phyloP scores from a whole-genome alignment of 2,888 invertebrate genomes.

The Parnassius mnemosyne region DNA sequence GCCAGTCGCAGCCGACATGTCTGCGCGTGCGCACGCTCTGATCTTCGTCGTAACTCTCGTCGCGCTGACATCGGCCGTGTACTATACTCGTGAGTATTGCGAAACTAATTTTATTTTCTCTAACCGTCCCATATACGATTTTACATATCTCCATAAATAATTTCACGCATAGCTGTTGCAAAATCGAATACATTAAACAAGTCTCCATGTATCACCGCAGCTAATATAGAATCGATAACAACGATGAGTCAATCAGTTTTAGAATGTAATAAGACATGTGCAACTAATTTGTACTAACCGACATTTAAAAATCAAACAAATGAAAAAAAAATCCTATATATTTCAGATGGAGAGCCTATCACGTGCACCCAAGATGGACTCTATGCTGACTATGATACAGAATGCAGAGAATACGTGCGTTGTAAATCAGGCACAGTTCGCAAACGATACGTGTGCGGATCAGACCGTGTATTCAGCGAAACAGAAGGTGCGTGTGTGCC shows the following conservation, averaged over 20 bases:
- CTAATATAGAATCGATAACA: conserved; percentile 17
- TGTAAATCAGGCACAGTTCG: conserved; percentile 55
- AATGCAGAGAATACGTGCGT: conserved; percentile 69
- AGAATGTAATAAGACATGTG: conserved; percentile 20
- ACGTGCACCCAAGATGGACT: conserved; percentile 66
- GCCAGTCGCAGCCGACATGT: conserved; percentile 68
- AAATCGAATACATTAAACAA: not conserved
- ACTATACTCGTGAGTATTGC: conserved; percentile 55
- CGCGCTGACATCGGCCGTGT: conserved; percentile 34
- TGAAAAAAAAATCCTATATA: not conserved
- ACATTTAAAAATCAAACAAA: conserved; percentile 10
- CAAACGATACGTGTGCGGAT: conserved; percentile 60
- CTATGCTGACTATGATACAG: conserved; percentile 65
- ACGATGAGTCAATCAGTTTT: conserved; percentile 21
- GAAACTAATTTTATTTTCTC: conserved; percentile 14
- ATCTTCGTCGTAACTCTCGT: conserved; percentile 34
- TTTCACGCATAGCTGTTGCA: conserved; percentile 9
- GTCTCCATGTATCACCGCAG: not conserved
- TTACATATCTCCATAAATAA: conserved; percentile 7
- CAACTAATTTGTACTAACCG: conserved; percentile 8
- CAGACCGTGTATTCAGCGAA: conserved; percentile 67
- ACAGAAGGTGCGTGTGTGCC: conserved; percentile 65
- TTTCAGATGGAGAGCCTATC: conserved; percentile 54
- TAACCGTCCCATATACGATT: conserved; percentile 1
- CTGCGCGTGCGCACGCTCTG: conserved; percentile 60